phyloP scores from a whole-genome alignment of 53 echinoderm and acorn worm genomes.

The Mesocentrotus franciscanus region DNA sequence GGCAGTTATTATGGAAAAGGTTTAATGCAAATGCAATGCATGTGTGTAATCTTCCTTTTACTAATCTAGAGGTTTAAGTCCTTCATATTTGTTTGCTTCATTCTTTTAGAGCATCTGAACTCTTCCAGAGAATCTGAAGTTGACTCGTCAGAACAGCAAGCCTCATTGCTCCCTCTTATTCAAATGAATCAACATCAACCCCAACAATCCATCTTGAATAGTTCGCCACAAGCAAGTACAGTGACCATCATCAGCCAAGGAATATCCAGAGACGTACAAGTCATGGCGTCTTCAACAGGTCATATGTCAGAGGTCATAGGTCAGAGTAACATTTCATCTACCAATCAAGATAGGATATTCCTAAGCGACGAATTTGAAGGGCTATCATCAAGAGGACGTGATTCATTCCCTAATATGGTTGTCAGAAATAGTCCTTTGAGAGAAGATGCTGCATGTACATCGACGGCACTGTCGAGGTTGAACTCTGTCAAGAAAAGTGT shows the following conservation, averaged over 20 bases:
- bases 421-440: neutral
- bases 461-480: neutral
- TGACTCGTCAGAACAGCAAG: neutral
- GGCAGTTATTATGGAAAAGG: neutral
- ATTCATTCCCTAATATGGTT: constrained; percentile 19
- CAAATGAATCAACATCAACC: neutral
- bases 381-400: neutral
- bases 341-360: neutral
- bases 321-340: constrained; percentile 26
- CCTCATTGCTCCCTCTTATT: neutral
- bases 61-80: neutral
- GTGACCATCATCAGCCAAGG: constrained; percentile 42
- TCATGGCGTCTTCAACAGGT: neutral
- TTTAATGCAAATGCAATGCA: neutral
- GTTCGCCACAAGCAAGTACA: neutral
- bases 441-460: neutral
- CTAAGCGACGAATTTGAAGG: neutral
- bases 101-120: constrained; percentile 17
- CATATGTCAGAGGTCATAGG: neutral
- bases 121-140: constrained; percentile 28
- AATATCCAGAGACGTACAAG: neutral
- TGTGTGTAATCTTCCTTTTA: neutral
- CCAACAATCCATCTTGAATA: neutral
- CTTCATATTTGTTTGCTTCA: neutral
- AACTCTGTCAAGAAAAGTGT: neutral